These are phyloP conservation scores for Caenorhabditis sp. DNA, from an alignment of 2,888 invertebrate species.

Conservation along the genomic window DNA sequence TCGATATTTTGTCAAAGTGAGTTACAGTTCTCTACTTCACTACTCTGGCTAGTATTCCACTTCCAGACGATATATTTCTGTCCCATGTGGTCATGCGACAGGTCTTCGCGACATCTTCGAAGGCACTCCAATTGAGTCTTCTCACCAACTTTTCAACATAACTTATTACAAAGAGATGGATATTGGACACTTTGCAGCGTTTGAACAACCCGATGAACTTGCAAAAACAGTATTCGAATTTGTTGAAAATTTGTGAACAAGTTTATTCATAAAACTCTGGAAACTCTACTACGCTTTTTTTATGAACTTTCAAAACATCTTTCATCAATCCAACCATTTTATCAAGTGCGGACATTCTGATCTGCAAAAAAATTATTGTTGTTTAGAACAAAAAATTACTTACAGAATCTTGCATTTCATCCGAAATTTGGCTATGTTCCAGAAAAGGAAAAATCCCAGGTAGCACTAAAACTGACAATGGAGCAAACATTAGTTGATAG, in stretches of 20 bases:
- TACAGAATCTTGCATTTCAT: neutral
- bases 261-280: neutral
- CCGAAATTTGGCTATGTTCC: neutral
- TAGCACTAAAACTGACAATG: neutral
- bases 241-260: conserved; percentile 53
- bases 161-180: conserved; percentile 76
- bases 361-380: too few species aligned
- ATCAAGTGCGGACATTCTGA: neutral
- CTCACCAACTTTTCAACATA: conserved; percentile 78
- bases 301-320: neutral
- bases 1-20: conserved; percentile 42
- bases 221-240: conserved; percentile 79
- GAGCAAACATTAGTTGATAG: neutral
- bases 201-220: conserved; percentile 81
- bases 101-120: conserved; percentile 80
- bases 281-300: neutral
- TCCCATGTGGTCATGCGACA: conserved; percentile 81
- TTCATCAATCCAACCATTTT: neutral
- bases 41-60: neutral
- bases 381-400: too few species aligned
- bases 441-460: neutral
- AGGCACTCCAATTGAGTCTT: conserved; percentile 75
- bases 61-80: conserved; percentile 72
- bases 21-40: neutral
- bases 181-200: conserved; percentile 87